Evolutionary conservation across 2,113 vertebrate genomes (phyloP).

Genomic region (Struthio camelus): DNA sequence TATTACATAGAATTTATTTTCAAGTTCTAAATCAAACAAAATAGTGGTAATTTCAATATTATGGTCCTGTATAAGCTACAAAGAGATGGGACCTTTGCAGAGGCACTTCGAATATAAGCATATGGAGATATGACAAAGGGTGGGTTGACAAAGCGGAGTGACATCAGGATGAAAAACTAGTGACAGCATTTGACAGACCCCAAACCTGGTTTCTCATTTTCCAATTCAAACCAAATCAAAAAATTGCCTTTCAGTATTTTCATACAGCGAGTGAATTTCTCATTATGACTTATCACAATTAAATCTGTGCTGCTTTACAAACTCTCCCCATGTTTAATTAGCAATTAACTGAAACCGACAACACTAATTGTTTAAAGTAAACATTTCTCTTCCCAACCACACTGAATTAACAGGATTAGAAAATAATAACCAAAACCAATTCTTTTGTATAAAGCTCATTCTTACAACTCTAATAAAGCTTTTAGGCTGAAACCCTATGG

Average conservation of each 20-base stretch:
- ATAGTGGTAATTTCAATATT: not conserved
- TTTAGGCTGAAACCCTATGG: not conserved
- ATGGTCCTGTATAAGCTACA: not conserved
- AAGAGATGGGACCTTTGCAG: not conserved
- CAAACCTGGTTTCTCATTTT: not conserved
- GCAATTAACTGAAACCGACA: slow-evolving; percentile 29
- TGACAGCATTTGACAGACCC: not conserved
- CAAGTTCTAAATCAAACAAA: not conserved
- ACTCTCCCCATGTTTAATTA: slow-evolving; percentile 5
- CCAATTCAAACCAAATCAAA: not conserved
- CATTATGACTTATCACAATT: not conserved
- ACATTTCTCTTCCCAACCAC: not conserved
- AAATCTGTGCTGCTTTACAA: slow-evolving; percentile 12
- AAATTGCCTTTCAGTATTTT: not conserved
- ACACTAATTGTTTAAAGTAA: slow-evolving; percentile 4
- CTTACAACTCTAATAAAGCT: not conserved
- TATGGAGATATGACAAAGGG: not conserved
- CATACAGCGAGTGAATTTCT: not conserved
- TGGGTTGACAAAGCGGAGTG: not conserved
- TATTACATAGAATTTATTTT: not conserved
- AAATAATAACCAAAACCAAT: slow-evolving; percentile 3
- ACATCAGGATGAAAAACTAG: not conserved
- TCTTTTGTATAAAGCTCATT: not conserved
- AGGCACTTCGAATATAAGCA: not conserved
- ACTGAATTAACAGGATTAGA: not conserved